Percentiles rank a stretch among this genome's conserved stretches.
Evolutionary conservation across 1,140 invertebrate species (phyloP).

Genomic region (Amphibalanus amphitrite): DNA sequence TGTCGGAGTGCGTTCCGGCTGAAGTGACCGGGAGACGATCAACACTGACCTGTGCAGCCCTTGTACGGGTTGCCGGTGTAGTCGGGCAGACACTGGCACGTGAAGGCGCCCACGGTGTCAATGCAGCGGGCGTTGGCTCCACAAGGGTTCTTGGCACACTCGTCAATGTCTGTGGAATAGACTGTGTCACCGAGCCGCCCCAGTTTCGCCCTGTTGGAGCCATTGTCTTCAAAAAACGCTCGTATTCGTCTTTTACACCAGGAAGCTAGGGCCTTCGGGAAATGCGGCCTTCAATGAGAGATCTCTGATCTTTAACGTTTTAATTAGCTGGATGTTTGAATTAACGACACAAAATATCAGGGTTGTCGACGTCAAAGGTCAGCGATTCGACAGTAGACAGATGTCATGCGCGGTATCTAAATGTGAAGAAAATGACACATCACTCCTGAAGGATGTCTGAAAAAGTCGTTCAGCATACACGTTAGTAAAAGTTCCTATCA

Average conservation of each 20-base stretch:
- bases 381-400: not conserved
- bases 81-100: conserved; percentile 47
- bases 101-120: conserved; percentile 63
- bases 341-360: not conserved
- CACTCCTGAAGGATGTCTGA: too few species aligned
- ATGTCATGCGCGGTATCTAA: too few species aligned
- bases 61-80: conserved; percentile 68
- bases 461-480: too few species aligned
- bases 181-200: not conserved
- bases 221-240: not conserved
- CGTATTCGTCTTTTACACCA: not conserved
- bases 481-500: too few species aligned
- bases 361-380: not conserved
- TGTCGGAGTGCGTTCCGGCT: too few species aligned
- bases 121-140: conserved; percentile 66
- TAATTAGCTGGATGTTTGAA: not conserved
- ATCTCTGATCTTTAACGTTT: not conserved
- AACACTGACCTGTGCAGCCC: conserved; percentile 34
- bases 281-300: too few species aligned
- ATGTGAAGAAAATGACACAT: too few species aligned
- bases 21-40: too few species aligned
- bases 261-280: too few species aligned
- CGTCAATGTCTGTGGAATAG: conserved; percentile 55
- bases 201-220: not conserved
- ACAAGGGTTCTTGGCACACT: conserved; percentile 68